Evolutionary conservation across 2,113 vertebrate genomes (phyloP).

Genomic region (Paratilapia polleni): DNA sequence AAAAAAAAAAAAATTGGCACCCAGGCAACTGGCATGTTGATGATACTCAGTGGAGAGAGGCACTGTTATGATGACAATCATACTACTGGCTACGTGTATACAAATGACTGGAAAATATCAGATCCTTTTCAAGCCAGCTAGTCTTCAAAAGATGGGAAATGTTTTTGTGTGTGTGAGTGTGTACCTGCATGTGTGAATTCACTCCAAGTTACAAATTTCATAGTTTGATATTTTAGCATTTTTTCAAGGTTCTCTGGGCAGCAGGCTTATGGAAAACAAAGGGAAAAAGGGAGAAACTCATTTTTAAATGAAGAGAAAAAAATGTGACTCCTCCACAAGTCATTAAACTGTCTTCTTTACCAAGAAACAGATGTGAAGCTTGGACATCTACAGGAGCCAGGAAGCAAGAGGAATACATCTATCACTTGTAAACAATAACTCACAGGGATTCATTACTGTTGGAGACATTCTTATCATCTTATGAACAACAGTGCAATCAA

Average conservation of each 20-base stretch:
- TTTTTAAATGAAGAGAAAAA: conserved; percentile 14
- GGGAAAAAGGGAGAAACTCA: neutral
- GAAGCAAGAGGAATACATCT: conserved; percentile 8
- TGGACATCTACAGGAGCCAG: conserved; percentile 13
- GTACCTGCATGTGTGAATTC: neutral
- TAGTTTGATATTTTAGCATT: conserved; percentile 2
- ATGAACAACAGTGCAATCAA: conserved; percentile 18
- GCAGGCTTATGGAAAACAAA: neutral
- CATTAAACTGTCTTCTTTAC: conserved; percentile 48
- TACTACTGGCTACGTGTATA: conserved; percentile 8
- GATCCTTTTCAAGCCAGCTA: conserved; percentile 26
- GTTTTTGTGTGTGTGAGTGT: neutral
- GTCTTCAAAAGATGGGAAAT: neutral
- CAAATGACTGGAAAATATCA: conserved; percentile 33
- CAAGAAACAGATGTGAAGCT: conserved; percentile 48
- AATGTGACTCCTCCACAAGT: conserved; percentile 5
- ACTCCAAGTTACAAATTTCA: conserved; percentile 14
- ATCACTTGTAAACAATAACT: conserved; percentile 29
- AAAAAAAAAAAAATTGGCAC: conserved; percentile 18
- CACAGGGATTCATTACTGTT: conserved; percentile 2
- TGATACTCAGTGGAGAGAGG: conserved; percentile 26
- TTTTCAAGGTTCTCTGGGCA: neutral
- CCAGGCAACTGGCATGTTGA: conserved; percentile 28
- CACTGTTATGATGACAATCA: conserved; percentile 46
- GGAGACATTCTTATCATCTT: conserved; percentile 23